Evolutionary conservation across 1,140 invertebrate species (phyloP), one percentile per base, ranked within the genome.

Genomic region (Acyrthosiphon pisum): DNA sequence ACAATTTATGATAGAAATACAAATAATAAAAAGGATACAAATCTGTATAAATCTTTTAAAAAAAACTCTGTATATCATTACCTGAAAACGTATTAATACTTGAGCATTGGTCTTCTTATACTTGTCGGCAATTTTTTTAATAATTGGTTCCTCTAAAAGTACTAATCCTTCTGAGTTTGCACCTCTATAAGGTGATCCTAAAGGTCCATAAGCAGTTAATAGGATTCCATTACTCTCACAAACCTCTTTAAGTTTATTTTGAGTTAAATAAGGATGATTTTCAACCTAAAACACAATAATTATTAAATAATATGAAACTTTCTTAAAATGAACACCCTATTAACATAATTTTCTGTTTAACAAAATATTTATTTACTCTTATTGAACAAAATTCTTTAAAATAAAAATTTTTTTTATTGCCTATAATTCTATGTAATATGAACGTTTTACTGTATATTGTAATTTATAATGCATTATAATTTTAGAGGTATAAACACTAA

Each of bases 221-320:
- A 95, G 95, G 46, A 99, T 97, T 14, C 96, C 95, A 60, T 96
- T 96, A 22, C 95, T 94, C 37, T 96, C 95, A 94, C 98, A 98
- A 94, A 97, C 98, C 2, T 97, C 96, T n/a, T 97, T 95, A 41
- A 99, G 95, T 94, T 97, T 96, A 6, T 96, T 96, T 94, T 99
- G 98, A 94, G 97, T 97, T 81, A 99, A 95, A 94, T 98, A 98
- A 0, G 97, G 97, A 95, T 99, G 98, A 94, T 97, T 97, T 95
- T 99, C 98, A 88, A 98, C 96, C 96, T 97, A 88, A 41, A 90
- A n/a, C 18, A 90, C 22, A 53, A 53, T 53, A 53, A 22, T 22
- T 53, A 53, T 53, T 53, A 53, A 53, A 53, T 23, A 50, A 14
- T 18, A 14, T 18, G 1, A 50, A 50, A 50, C 48, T 18, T 50